These are phyloP conservation scores for Hyperoplus immaculatus DNA, from an alignment of 2,797 vertebrate species.

Conservation along the genomic window DNA sequence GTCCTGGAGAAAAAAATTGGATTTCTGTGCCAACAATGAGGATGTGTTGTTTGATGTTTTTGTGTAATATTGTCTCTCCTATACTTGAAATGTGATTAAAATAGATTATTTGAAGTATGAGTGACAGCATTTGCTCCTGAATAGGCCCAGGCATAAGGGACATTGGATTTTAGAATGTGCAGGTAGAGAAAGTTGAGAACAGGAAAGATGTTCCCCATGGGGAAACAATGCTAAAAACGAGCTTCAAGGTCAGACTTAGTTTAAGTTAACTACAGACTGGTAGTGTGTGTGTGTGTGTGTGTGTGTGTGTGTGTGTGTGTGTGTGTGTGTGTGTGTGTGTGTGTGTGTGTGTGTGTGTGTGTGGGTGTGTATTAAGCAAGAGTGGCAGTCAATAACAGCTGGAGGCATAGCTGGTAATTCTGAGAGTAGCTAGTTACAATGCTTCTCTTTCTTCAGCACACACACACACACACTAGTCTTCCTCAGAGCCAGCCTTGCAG, in stretches of 20 bases:
- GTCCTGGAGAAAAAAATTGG: not conserved
- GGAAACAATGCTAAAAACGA: not conserved
- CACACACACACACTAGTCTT: slow-evolving; percentile 24
- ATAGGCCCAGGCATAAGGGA: not conserved
- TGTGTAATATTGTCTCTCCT: not conserved
- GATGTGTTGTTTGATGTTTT: not conserved
- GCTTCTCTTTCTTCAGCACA: slow-evolving; percentile 16
- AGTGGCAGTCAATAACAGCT: slow-evolving; percentile 30
- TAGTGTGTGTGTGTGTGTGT: not conserved
- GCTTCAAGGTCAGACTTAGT: not conserved
- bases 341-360: not conserved
- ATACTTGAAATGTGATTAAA: not conserved
- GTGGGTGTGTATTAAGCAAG: slow-evolving; percentile 17
- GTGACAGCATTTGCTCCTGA: not conserved
- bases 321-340: slow-evolving; percentile 18
- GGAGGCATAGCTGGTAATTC: slow-evolving; percentile 43
- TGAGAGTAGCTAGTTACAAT: slow-evolving; percentile 30
- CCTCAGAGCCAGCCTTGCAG: slow-evolving; percentile 55
- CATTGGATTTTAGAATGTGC: not conserved
- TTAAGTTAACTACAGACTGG: not conserved
- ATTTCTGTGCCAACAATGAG: not conserved
- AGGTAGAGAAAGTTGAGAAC: not conserved
- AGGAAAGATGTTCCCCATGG: slow-evolving; percentile 6
- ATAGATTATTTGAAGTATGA: not conserved
- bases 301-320: slow-evolving; percentile 17